Conservation (phyloP, 2,888 invertebrate genomes). For the Sturmia bella region DNA sequence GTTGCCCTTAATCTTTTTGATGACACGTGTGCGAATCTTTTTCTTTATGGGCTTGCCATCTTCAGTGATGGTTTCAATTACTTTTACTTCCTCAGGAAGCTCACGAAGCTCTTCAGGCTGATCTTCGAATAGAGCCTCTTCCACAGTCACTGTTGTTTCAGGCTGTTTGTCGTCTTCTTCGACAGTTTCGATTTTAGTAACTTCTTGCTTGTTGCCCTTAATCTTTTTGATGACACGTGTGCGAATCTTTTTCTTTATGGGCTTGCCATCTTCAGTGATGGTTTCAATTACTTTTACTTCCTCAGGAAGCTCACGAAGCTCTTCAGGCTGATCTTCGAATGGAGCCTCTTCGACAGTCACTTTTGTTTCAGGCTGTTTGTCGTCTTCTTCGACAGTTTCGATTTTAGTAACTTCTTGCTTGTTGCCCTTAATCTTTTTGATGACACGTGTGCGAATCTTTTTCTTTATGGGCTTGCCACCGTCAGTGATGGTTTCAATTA, state of each 20-base stretch:
- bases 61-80: conserved; percentile 70
- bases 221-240: conserved; percentile 52
- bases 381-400: conserved; percentile 30
- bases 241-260: conserved; percentile 55
- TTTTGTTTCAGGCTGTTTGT: conserved; percentile 14
- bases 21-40: conserved; percentile 63
- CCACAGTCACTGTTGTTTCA: conserved; percentile 22
- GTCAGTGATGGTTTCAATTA: background rate
- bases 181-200: conserved; percentile 18
- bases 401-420: conserved; percentile 32
- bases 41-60: conserved; percentile 65
- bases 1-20: conserved; percentile 18
- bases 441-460: conserved; percentile 23
- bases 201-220: conserved; percentile 24
- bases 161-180: conserved; percentile 30
- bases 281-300: conserved; percentile 70
- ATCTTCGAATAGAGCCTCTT: conserved; percentile 1
- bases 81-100: conserved; percentile 67
- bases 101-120: conserved; percentile 8
- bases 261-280: conserved; percentile 70
- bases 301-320: conserved; percentile 41
- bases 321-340: conserved; percentile 15
- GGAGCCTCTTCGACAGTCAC: conserved; percentile 21
- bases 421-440: conserved; percentile 21
- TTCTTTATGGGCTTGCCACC: conserved; percentile 19